Conservation (phyloP, 2,888 invertebrate genomes). For the Linyphia triangularis region DNA sequence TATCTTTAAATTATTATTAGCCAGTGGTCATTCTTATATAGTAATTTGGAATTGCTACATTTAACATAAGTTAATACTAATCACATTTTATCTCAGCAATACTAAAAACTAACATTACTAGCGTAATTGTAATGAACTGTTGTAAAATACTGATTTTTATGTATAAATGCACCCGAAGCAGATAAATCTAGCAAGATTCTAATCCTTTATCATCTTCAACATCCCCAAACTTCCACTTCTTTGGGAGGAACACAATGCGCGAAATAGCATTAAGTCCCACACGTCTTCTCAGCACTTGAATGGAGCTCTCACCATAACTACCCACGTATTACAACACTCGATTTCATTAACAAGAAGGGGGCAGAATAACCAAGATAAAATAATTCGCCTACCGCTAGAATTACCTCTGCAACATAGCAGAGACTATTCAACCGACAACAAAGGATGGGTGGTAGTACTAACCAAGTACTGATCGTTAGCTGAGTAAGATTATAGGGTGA, state of each 20-base stretch:
- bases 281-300: background rate
- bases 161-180: too few relatives aligned
- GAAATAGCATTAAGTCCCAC: background rate
- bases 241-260: background rate
- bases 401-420: background rate
- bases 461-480: background rate
- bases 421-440: background rate
- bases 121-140: too few relatives aligned
- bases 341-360: background rate
- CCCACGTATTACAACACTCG: background rate
- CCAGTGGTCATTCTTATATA: too few relatives aligned
- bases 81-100: too few relatives aligned
- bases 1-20: too few relatives aligned
- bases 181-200: too few relatives aligned
- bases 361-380: background rate
- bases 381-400: background rate
- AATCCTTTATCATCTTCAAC: too few relatives aligned
- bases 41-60: too few relatives aligned
- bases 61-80: too few relatives aligned
- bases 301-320: background rate
- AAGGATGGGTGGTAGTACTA: background rate
- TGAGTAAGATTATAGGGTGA: background rate
- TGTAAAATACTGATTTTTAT: too few relatives aligned
- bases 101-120: too few relatives aligned
- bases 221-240: too few relatives aligned